phyloP scores from a whole-genome alignment of 2,888 invertebrate genomes.

The Erannis defoliaria region DNA sequence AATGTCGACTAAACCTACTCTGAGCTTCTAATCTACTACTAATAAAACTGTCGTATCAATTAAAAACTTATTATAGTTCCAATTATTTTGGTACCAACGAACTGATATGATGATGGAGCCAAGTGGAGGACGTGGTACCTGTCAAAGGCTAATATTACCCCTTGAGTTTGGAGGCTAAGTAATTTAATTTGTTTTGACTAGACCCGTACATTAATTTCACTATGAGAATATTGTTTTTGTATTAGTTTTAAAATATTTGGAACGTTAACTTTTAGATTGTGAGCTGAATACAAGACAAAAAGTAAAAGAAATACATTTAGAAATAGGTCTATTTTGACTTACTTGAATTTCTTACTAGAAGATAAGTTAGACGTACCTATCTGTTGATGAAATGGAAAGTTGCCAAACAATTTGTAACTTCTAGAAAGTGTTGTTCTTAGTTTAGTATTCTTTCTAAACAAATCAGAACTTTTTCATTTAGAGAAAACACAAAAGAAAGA shows the following conservation, averaged over 20 bases:
- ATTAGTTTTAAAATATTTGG: too few relatives aligned
- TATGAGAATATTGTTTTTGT: background rate
- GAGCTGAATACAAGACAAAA: background rate
- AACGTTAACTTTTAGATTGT: background rate
- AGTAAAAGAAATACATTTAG: background rate
- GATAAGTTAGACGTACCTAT: conserved; percentile 47
- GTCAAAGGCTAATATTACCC: too few relatives aligned
- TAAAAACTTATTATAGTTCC: too few relatives aligned
- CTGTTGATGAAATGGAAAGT: conserved; percentile 60
- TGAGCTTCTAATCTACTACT: too few relatives aligned
- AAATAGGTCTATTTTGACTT: conserved; percentile 8
- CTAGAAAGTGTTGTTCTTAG: conserved; percentile 56
- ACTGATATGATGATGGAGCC: too few relatives aligned
- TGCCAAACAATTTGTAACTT: conserved; percentile 58
- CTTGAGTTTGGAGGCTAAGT: too few relatives aligned
- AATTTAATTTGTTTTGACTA: too few relatives aligned
- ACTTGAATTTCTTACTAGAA: conserved; percentile 21
- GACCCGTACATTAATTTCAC: too few relatives aligned
- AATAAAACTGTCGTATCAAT: too few relatives aligned
- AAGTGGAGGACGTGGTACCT: too few relatives aligned
- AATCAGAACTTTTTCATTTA: conserved; percentile 64
- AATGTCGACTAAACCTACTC: too few relatives aligned
- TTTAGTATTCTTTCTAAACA: conserved; percentile 57
- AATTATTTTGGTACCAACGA: too few relatives aligned
- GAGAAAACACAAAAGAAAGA: conserved; percentile 28